These are phyloP conservation scores for Caenorhabditis latens DNA, from an alignment of 1,140 invertebrate genomes.

Conservation along the genomic window DNA sequence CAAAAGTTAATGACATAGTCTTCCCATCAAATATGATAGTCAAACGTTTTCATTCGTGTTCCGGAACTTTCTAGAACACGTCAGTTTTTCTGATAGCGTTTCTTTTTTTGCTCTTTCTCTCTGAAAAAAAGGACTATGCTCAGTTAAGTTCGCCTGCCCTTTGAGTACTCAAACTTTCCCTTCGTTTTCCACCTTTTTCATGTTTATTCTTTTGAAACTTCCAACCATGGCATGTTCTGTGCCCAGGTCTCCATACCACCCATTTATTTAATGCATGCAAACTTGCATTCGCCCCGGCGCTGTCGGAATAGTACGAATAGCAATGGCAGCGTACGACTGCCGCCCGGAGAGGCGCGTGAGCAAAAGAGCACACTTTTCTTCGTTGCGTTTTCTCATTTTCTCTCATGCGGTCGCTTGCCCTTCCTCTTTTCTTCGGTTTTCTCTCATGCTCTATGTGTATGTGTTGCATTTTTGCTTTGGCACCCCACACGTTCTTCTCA, in stretches of 20 bases:
- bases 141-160: neutral
- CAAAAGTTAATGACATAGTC: neutral
- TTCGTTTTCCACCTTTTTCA: neutral
- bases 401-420: neutral
- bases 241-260: conserved; percentile 43
- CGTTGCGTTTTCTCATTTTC: conserved; percentile 6
- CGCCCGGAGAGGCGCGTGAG: conserved; percentile 39
- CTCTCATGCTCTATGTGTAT: conserved; percentile 33
- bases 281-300: conserved; percentile 49
- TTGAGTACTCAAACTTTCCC: neutral
- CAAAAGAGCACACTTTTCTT: conserved; percentile 44
- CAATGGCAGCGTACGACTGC: conserved; percentile 49
- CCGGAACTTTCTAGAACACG: neutral
- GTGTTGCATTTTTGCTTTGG: conserved; percentile 53
- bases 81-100: neutral
- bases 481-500: conserved; percentile 51
- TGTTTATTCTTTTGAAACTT: neutral
- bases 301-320: conserved; percentile 53
- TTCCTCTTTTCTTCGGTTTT: neutral
- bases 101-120: neutral
- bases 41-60: neutral
- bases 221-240: neutral
- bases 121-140: neutral
- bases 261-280: conserved; percentile 56
- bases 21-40: neutral